Evolutionary conservation across 2,113 vertebrate species (phyloP).

Genomic region (Malurus elegans): DNA sequence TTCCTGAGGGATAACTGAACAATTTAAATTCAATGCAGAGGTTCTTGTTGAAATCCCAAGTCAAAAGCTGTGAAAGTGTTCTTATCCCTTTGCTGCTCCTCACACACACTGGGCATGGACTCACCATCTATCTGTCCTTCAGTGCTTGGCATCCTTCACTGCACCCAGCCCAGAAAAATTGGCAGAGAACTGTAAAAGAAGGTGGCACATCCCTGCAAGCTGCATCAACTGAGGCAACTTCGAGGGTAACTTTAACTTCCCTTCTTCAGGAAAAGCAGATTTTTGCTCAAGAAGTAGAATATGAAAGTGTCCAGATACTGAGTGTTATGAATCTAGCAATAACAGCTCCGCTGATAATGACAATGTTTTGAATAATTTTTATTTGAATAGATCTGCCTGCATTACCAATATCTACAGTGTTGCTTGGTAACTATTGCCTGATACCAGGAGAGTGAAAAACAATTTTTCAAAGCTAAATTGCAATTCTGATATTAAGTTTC

Average conservation of each 20-base stretch:
- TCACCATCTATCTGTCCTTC: background rate
- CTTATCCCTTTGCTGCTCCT: background rate
- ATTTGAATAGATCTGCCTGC: background rate
- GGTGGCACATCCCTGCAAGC: background rate
- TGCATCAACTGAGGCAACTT: background rate
- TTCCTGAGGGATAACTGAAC: background rate
- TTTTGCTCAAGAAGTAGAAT: background rate
- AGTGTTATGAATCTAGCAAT: background rate
- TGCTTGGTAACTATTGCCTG: constrained; percentile 45
- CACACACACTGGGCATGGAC: background rate
- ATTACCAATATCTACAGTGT: constrained; percentile 7
- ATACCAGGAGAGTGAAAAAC: background rate
- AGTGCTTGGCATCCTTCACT: background rate
- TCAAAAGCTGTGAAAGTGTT: background rate
- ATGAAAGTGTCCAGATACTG: background rate
- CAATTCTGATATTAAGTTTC: background rate
- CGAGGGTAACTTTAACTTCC: background rate
- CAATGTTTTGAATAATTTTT: background rate
- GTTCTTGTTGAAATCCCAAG: background rate
- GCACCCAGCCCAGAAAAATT: background rate
- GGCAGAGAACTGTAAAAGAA: background rate
- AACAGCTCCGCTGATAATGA: background rate
- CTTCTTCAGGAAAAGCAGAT: background rate
- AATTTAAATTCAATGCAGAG: background rate
- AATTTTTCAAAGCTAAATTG: constrained; percentile 25